Conservation (phyloP, 2,113 vertebrate species). For the Hippopotamus amphibius region DNA sequence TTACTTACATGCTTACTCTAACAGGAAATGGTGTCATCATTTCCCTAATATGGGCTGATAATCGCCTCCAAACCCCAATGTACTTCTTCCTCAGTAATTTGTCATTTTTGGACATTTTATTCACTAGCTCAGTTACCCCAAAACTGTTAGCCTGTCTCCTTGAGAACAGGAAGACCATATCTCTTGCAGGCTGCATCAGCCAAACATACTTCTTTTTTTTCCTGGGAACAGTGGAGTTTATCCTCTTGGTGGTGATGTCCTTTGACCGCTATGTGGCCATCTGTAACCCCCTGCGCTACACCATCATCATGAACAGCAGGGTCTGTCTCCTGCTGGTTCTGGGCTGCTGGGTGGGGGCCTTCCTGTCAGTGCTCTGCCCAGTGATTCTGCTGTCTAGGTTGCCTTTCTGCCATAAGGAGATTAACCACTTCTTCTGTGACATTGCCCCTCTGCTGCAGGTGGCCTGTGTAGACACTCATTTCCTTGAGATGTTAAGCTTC, state of each 20-base stretch:
- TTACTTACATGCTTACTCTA: not conserved
- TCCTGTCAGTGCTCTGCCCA: slow-evolving; percentile 20
- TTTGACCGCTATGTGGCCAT: slow-evolving; percentile 54
- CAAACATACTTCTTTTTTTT: slow-evolving; percentile 69
- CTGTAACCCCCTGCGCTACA: slow-evolving; percentile 55
- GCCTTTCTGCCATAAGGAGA: slow-evolving; percentile 43
- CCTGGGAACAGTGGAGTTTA: slow-evolving; percentile 50
- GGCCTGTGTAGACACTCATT: not conserved
- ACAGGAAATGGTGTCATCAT: too few relatives aligned
- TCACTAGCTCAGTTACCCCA: slow-evolving; percentile 59
- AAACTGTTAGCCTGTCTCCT: slow-evolving; percentile 64
- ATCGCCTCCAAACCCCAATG: too few relatives aligned
- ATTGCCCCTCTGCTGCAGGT: slow-evolving; percentile 12
- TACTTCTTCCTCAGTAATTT: too few relatives aligned
- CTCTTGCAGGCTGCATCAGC: slow-evolving; percentile 52
- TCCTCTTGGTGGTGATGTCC: slow-evolving; percentile 62
- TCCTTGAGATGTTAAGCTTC: slow-evolving; percentile 37
- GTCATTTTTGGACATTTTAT: slow-evolving; percentile 59
- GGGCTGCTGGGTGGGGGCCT: slow-evolving; percentile 60
- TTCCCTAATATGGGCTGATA: too few relatives aligned
- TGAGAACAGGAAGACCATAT: slow-evolving; percentile 48
- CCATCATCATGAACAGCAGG: slow-evolving; percentile 47
- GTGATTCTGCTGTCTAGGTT: not conserved
- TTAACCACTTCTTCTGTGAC: slow-evolving; percentile 73
- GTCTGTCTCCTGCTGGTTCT: slow-evolving; percentile 36